phyloP scores from a whole-genome alignment of 2,797 vertebrate genomes.

The Helostoma temminkii region DNA sequence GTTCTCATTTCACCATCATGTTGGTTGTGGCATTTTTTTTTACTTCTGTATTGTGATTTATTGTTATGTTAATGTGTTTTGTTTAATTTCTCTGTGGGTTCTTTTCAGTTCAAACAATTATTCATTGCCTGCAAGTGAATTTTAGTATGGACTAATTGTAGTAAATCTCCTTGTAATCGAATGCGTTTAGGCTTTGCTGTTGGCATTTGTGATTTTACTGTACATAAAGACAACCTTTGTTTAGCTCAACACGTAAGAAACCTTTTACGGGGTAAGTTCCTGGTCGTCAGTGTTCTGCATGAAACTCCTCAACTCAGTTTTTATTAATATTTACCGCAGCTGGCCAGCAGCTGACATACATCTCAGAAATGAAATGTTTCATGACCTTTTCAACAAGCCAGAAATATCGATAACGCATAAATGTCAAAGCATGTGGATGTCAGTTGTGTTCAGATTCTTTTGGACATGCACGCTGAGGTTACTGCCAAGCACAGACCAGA shows the following conservation, averaged over 20 bases:
- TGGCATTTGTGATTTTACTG: conserved; percentile 1
- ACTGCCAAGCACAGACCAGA: neutral
- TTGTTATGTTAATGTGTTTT: neutral
- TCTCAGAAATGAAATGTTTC: conserved; percentile 27
- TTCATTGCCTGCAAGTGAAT: conserved; percentile 18
- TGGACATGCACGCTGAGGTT: neutral
- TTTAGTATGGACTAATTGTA: conserved; percentile 11
- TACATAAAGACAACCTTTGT: neutral
- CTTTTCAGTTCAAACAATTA: conserved; percentile 40
- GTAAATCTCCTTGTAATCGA: conserved; percentile 21
- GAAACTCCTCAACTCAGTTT: conserved; percentile 16
- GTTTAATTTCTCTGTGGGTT: conserved; percentile 28
- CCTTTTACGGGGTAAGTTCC: conserved; percentile 6
- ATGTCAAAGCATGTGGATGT: conserved; percentile 19
- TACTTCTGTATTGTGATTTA: conserved; percentile 24
- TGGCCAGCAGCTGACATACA: conserved; percentile 9
- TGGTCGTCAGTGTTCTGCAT: neutral
- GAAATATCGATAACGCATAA: conserved; percentile 32
- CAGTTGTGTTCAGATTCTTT: neutral
- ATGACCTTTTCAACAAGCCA: conserved; percentile 15
- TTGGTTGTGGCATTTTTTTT: conserved; percentile 18
- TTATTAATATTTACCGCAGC: rapidly evolving
- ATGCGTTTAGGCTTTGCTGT: conserved; percentile 28
- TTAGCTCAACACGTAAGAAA: neutral
- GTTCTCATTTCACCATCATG: conserved; percentile 55